These are phyloP conservation scores for Brachyrhaphis roseni DNA, from an alignment of 2,797 vertebrate genomes.

Conservation along the genomic window DNA sequence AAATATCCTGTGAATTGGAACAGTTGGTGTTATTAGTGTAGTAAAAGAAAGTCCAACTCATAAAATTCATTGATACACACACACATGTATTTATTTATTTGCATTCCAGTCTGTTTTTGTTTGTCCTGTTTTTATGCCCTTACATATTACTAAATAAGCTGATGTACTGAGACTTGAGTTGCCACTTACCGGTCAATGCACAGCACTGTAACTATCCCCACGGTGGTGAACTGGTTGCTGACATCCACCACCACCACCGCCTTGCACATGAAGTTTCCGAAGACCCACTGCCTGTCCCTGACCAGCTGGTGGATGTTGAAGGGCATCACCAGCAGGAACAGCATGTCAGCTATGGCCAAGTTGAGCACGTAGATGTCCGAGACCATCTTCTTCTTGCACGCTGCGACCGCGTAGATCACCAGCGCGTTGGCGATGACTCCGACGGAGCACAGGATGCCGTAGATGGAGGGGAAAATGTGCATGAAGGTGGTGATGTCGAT, in stretches of 20 bases:
- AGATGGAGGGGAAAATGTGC: constrained; percentile 84
- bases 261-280: constrained; percentile 87
- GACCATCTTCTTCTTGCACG: constrained; percentile 85
- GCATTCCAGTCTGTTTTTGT: neutral
- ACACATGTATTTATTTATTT: too few relatives aligned
- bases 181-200: constrained; percentile 83
- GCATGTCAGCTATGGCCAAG: constrained; percentile 84
- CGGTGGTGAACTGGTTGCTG: constrained; percentile 87
- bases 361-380: constrained; percentile 87
- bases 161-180: neutral
- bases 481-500: constrained; percentile 81
- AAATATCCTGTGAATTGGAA: neutral
- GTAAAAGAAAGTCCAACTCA: neutral
- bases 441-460: constrained; percentile 81
- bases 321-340: constrained; percentile 86
- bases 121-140: neutral
- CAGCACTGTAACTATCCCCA: constrained; percentile 84
- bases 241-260: constrained; percentile 86
- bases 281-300: constrained; percentile 84
- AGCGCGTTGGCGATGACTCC: constrained; percentile 83
- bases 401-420: constrained; percentile 83
- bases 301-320: constrained; percentile 88
- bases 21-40: neutral
- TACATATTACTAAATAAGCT: neutral
- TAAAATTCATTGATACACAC: neutral